Evolutionary conservation across 2,113 vertebrate genomes (phyloP), one percentile per base, ranked within the genome.

Genomic region (Thunnus maccoyii): DNA sequence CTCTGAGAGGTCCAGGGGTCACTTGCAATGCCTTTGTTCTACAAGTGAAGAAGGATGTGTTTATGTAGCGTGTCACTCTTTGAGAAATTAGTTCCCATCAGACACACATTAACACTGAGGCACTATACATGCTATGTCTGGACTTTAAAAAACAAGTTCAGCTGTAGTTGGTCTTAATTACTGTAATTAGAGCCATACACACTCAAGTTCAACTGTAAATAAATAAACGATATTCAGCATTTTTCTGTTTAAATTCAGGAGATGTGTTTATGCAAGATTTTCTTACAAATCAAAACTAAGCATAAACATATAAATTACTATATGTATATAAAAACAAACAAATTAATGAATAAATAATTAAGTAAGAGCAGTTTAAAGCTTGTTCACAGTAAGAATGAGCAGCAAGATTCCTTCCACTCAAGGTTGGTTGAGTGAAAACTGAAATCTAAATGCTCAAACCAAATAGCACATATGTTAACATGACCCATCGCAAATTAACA

Each of bases 61-160:
- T 93, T 92, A 92, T 5, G 3, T 30, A 78, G 76, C 2, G 50
- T 70, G 88, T 88, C 80, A 72, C 10, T 18, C 56, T 55, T 30
- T 88, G 72, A 92, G 3, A 30, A 87, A 86, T 67, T 80, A n/a
- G 41, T 15, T 81, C 69, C 76, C 55, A 56, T 76, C n/a, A 36
- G 30, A 87, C 44, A 76, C 15, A 70, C 46, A 76, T 30, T 91
- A 86, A 91, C 71, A 85, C 13, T 27, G 48, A n/a, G 48, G 25
- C 18, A 22, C 27, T 17, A 57, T 22, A 18, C 41, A 64, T 56
- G 14, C 25, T 58, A n/a, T 30, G 54, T 61, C 76, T 73, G 56
- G 18, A 63, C n/a, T 22, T 47, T 13, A 54, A 76, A 72, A n/a
- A 52, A 80, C 0, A 68, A 15, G 56, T 60, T 46, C 25, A 27